Percentiles rank a stretch among this genome's conserved stretches.
phyloP scores from a whole-genome alignment of 2,113 vertebrate genomes.

The Dolichotis patagonum region DNA sequence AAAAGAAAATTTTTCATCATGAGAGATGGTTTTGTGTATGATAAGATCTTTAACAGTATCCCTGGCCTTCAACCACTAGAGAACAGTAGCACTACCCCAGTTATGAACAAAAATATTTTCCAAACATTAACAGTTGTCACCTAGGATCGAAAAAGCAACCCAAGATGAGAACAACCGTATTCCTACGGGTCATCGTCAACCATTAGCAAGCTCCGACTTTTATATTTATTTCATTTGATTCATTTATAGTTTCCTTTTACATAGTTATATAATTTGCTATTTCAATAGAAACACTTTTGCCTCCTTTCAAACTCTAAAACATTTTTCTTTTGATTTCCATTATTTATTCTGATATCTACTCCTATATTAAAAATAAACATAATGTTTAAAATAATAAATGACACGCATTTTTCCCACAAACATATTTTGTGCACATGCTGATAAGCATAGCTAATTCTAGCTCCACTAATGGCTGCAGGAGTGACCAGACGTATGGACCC shows the following conservation, averaged over 20 bases:
- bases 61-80: background rate
- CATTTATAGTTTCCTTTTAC: background rate
- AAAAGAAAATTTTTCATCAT: background rate
- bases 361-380: background rate
- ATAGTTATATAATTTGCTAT: background rate
- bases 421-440: background rate
- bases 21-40: background rate
- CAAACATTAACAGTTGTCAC: background rate
- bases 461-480: background rate
- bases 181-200: background rate
- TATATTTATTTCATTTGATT: background rate
- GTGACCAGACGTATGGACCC: background rate
- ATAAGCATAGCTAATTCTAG: background rate
- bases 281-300: constrained; percentile 1
- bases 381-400: background rate
- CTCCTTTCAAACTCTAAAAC: background rate
- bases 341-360: background rate
- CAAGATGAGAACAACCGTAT: background rate
- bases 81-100: background rate
- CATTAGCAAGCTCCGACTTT: background rate
- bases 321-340: background rate
- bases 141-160: background rate
- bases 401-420: background rate
- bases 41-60: background rate
- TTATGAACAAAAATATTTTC: background rate